phyloP scores from a whole-genome alignment of 1,140 invertebrate genomes.

The Rhopalosiphum padi region DNA sequence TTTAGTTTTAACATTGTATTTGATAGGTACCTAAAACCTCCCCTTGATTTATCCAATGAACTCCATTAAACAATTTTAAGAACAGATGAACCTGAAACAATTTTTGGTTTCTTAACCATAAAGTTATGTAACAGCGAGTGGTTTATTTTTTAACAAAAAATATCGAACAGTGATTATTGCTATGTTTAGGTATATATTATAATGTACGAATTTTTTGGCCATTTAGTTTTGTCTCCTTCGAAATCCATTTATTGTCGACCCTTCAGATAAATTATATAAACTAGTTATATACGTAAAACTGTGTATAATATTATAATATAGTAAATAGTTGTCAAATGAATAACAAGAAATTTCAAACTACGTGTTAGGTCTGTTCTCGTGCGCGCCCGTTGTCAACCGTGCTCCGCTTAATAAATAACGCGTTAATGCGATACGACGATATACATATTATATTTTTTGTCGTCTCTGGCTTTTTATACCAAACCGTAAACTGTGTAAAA shows the following conservation, averaged over 20 bases:
- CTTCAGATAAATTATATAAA: neutral
- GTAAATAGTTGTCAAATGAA: neutral
- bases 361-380: neutral
- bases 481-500: conserved; percentile 18
- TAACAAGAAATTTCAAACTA: neutral
- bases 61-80: neutral
- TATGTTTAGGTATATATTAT: too few species aligned
- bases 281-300: neutral
- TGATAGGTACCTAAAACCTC: neutral
- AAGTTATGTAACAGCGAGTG: neutral
- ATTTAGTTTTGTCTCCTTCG: neutral
- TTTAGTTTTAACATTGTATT: neutral
- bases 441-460: conserved; percentile 22
- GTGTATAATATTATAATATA: neutral
- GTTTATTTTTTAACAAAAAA: neutral
- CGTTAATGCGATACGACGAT: conserved; percentile 33
- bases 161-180: neutral
- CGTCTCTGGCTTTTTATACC: neutral
- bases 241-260: neutral
- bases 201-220: neutral
- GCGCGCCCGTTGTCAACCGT: conserved; percentile 14
- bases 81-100: too few species aligned
- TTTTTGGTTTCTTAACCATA: too few species aligned
- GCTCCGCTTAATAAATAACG: conserved; percentile 38
- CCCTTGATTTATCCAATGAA: neutral